These are phyloP conservation scores for Pyrocephalus nanus DNA, from an alignment of 2,797 vertebrate genomes.

Conservation along the genomic window DNA sequence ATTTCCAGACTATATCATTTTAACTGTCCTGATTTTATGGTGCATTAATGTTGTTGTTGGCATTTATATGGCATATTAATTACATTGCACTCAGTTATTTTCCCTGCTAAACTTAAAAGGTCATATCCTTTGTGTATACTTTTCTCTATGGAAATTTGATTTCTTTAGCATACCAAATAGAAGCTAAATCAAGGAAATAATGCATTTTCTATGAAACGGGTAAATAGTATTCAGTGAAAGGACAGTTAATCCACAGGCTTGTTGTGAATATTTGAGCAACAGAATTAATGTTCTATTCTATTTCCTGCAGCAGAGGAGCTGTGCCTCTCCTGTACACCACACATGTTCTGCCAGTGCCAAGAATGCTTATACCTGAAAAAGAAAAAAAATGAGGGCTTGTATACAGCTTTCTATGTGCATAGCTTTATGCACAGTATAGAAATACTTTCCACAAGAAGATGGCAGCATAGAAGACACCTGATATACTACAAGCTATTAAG, in stretches of 20 bases:
- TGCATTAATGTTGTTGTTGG: conserved; percentile 51
- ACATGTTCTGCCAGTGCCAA: neutral
- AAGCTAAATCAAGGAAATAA: conserved; percentile 48
- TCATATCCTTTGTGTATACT: conserved; percentile 56
- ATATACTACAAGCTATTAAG: conserved; percentile 63
- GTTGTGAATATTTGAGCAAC: neutral
- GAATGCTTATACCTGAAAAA: neutral
- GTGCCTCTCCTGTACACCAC: neutral
- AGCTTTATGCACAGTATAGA: conserved; percentile 7
- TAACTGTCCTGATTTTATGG: conserved; percentile 54
- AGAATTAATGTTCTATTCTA: conserved; percentile 15
- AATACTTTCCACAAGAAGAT: conserved; percentile 38
- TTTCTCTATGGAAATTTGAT: conserved; percentile 60
- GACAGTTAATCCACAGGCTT: conserved; percentile 44
- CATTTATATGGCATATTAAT: conserved; percentile 66
- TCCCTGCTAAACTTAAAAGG: conserved; percentile 65
- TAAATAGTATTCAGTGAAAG: conserved; percentile 44
- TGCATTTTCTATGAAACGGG: neutral
- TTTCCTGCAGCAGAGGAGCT: conserved; percentile 10
- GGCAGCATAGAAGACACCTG: conserved; percentile 52
- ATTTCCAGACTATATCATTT: conserved; percentile 56
- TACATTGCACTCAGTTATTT: conserved; percentile 52
- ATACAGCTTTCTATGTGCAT: neutral
- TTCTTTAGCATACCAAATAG: conserved; percentile 51
- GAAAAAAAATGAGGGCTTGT: neutral